Percentiles rank a stretch among this genome's conserved stretches.
These are phyloP conservation scores for Otolemur crassicaudatus DNA, from an alignment of 2,797 vertebrate genomes.

Conservation along the genomic window DNA sequence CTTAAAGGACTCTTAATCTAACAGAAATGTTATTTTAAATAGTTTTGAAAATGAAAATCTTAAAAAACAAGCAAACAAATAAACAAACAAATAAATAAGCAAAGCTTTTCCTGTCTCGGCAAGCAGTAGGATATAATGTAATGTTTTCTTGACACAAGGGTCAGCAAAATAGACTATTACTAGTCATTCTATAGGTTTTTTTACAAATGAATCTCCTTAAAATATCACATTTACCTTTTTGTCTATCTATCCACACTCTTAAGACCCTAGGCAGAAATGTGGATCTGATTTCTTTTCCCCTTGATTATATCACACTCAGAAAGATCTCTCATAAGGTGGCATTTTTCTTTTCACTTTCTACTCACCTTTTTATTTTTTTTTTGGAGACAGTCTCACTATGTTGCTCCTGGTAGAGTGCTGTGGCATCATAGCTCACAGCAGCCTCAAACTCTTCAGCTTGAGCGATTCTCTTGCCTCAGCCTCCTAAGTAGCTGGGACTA, in stretches of 20 bases:
- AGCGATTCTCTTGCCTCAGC: too few relatives aligned
- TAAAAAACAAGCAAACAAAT: not conserved
- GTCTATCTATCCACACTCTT: not conserved
- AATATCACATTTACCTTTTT: not conserved
- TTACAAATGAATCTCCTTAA: not conserved
- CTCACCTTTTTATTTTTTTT: not conserved
- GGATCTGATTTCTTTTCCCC: not conserved
- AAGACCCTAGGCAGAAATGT: not conserved
- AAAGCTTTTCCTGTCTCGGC: not conserved
- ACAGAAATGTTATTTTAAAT: not conserved
- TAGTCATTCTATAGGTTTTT: not conserved
- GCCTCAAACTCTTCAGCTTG: too few relatives aligned
- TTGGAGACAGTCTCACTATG: too few relatives aligned
- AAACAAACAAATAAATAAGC: not conserved
- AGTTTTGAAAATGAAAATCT: not conserved
- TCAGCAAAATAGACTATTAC: not conserved
- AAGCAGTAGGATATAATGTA: not conserved
- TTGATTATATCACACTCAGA: not conserved
- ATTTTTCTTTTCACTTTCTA: not conserved
- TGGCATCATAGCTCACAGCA: too few relatives aligned
- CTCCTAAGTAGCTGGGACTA: too few relatives aligned
- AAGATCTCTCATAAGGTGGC: not conserved
- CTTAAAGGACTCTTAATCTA: not conserved
- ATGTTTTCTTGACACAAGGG: not conserved
- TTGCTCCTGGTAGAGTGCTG: too few relatives aligned